Evolutionary conservation across 1,140 invertebrate species (phyloP), one percentile per base, ranked within the genome.

Genomic region (Microvelia longipes): DNA sequence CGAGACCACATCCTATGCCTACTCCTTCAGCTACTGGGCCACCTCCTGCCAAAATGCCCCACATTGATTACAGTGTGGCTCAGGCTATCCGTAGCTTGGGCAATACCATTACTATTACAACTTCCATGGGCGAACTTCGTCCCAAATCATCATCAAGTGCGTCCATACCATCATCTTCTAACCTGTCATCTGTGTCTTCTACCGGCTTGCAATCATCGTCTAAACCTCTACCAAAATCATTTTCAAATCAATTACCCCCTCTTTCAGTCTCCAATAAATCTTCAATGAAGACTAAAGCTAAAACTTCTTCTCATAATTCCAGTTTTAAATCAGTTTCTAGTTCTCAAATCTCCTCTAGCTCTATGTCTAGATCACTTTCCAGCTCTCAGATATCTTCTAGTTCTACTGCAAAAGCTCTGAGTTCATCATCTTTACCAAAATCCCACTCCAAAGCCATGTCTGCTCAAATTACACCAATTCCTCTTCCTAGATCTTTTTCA

Each of bases 61-160:
- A 69, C 27, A 27, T 71, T 19, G 71, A 71, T 61, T 62, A 28
- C 27, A 62, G 28, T 15, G 71, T 71, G 1, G 68, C 68, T 25
- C 67, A 69, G 24, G 60, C 71, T 13, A 65, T 71, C 5, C 60
- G 68, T n/a, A 71, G 35, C n/a, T 69, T 71, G 26, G 71, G 71
- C 2, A 71, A 62, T 66, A 71, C 50, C 29, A 71, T 71, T 1
- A 71, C 71, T 14, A 71, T 71, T 13, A 71, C 71, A 13, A 28
- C 71, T 13, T 61, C 70, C 28, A 71, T 60, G 28, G 35, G 19
- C 13, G 62, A 69, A 65, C 19, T 19, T 19, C 5, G 35, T 11
- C 19, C 35, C 5, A 50, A 50, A 50, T 50, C 35, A 19, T 50
- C 35, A n/a, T n/a, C n/a, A n/a, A n/a, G n/a, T 19, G 35, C 5